Base-by-base conservation (phyloP, 2,888 invertebrate species). In the Hypolimnas misippus region DNA sequence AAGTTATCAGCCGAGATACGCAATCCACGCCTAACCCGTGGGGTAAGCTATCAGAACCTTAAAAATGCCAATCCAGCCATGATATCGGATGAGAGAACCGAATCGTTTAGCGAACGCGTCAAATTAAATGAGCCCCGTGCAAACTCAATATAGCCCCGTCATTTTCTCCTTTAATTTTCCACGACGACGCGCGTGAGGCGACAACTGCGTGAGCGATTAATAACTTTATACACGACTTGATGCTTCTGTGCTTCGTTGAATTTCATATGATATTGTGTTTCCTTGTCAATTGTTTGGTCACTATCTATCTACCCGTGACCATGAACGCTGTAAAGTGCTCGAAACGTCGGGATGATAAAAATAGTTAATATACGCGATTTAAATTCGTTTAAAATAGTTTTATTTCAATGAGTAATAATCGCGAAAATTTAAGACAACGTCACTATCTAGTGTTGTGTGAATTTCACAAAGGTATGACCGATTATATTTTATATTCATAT, bases 101-200 rank as follows among this genome's bases (percentile, higher is more conserved):
- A 66, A 66, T 60, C 62, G 59, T 49, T 59, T 57, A 60, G 56
- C 59, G 63, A 66, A 69, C 70, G 65, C 62, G 59, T 54, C 44
- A 64, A 62, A 68, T 66, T 64, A 66, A 66, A 68, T 63, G 53
- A 61, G 40, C 14, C 38, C 50, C 42, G 25, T 12, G 63, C 60
- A n/a, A 57, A 67, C 61, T 63, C 63, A 63, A 69, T 69, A 60
- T 44, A 63, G 63, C n/a, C 10, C 46, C 57, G 21, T n/a, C 46
- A 46, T 46, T 19, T 46, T 59, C 61, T 63, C 61, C 69, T 66
- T 68, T 68, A 62, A 66, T 70, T 70, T 70, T 70, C 68, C 66
- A 63, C 59, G 46, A 57, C 65, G 56, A 65, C 63, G 68, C 64
- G 56, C 58, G 10, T 16, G 55, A 62, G 66, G 66, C 62, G 69